These are phyloP conservation scores for Pitta sordida DNA, from an alignment of 2,113 vertebrate species.

Conservation along the genomic window DNA sequence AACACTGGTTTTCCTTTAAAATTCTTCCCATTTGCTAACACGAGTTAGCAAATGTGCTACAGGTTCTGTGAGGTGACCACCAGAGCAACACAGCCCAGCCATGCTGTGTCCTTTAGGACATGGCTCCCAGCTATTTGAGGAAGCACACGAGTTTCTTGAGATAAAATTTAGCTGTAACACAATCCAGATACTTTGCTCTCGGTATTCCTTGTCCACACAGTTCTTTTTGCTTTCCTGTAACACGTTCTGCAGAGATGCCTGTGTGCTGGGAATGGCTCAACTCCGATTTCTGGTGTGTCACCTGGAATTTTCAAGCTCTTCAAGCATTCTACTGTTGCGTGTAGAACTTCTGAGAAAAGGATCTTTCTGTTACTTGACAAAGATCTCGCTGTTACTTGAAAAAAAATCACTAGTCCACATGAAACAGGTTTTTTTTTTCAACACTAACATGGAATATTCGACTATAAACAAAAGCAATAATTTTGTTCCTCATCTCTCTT, in stretches of 20 bases:
- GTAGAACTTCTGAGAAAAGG: slow-evolving; percentile 66
- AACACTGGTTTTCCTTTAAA: slow-evolving; percentile 61
- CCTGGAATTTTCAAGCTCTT: slow-evolving; percentile 43
- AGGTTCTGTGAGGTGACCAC: slow-evolving; percentile 5
- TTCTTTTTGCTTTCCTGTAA: neutral
- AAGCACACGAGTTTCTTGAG: neutral
- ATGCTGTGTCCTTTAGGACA: neutral
- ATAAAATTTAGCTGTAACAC: neutral
- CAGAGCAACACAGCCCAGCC: neutral
- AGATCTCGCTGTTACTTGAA: slow-evolving; percentile 63
- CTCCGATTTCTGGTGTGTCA: neutral
- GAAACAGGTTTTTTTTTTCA: neutral
- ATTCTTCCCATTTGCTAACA: slow-evolving; percentile 30
- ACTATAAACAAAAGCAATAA: slow-evolving; percentile 74
- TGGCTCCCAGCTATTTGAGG: neutral
- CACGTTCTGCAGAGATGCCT: neutral
- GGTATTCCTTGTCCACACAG: neutral
- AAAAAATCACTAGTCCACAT: neutral
- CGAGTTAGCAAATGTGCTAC: slow-evolving; percentile 10
- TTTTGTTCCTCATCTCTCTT: slow-evolving; percentile 34
- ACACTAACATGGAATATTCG: slow-evolving; percentile 4
- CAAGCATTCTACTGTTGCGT: slow-evolving; percentile 65
- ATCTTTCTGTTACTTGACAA: slow-evolving; percentile 60
- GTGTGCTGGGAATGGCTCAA: neutral
- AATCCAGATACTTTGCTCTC: neutral